phyloP scores from a whole-genome alignment of 2,888 invertebrate species.

The Diplazon laetatorius region DNA sequence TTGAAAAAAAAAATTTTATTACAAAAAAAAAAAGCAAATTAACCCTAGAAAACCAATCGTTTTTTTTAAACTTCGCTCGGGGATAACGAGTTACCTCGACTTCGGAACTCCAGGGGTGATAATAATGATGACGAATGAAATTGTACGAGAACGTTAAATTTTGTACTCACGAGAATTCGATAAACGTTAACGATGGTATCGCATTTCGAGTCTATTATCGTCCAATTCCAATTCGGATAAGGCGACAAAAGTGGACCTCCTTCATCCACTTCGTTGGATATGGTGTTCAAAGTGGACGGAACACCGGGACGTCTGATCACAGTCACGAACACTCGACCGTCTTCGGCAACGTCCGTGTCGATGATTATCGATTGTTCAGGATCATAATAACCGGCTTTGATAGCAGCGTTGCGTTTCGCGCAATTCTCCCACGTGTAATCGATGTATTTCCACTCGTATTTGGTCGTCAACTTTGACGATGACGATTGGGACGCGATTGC shows the following conservation, averaged over 20 bases:
- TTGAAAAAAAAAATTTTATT: not conserved
- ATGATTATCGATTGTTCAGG: slow-evolving; percentile 64
- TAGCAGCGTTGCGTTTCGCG: slow-evolving; percentile 84
- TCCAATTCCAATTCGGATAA: slow-evolving; percentile 87
- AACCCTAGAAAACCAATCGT: no score
- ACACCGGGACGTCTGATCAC: slow-evolving; percentile 86
- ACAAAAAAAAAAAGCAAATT: no score
- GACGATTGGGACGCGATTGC: slow-evolving; percentile 24
- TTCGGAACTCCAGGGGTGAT: no score
- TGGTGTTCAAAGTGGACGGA: slow-evolving; percentile 87
- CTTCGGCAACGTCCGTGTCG: slow-evolving; percentile 73
- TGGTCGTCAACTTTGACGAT: slow-evolving; percentile 67
- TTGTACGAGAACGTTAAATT: not conserved
- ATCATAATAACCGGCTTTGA: slow-evolving; percentile 82
- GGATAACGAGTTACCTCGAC: no score
- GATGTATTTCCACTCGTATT: slow-evolving; percentile 89
- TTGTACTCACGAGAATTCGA: slow-evolving; percentile 86
- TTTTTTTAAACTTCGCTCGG: no score
- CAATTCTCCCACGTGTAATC: slow-evolving; percentile 87
- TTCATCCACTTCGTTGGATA: slow-evolving; percentile 80
- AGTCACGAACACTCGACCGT: slow-evolving; percentile 85
- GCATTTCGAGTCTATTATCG: slow-evolving; percentile 85
- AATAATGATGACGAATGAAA: no score
- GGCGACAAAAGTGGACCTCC: slow-evolving; percentile 84
- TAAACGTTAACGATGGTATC: slow-evolving; percentile 89